Evolutionary conservation across 2,113 vertebrate species (phyloP).

Genomic region (Pachycephala philippinensis): DNA sequence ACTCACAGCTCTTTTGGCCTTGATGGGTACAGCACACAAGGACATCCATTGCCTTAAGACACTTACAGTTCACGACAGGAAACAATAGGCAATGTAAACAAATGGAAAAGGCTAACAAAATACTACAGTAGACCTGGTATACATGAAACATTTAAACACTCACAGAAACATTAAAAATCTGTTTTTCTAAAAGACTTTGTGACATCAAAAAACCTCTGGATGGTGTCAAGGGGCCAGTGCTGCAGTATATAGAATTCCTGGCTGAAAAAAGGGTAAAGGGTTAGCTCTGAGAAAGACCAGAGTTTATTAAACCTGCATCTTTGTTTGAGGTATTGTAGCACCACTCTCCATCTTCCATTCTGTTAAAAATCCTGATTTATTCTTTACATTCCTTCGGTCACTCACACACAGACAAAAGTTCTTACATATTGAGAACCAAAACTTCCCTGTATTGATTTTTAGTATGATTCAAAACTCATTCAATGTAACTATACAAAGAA

Average conservation of each 20-base stretch:
- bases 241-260: background rate
- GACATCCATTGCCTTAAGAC: background rate
- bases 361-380: background rate
- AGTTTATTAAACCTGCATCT: background rate
- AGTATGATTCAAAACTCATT: background rate
- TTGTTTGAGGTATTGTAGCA: background rate
- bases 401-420: background rate
- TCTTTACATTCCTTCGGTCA: background rate
- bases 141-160: background rate
- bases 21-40: background rate
- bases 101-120: background rate
- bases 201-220: background rate
- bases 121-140: background rate
- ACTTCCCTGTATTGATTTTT: background rate
- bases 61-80: background rate
- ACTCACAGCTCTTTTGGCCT: background rate
- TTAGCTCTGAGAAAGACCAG: background rate
- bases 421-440: background rate
- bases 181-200: background rate
- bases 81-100: background rate
- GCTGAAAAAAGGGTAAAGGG: background rate
- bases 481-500: background rate
- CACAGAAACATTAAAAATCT: background rate
- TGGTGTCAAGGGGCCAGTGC: background rate
- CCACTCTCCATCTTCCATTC: background rate